Percentiles rank a stretch among this genome's conserved stretches.
These are phyloP conservation scores for Cryptotis parvus DNA, from an alignment of 2,113 vertebrate genomes.

Conservation along the genomic window DNA sequence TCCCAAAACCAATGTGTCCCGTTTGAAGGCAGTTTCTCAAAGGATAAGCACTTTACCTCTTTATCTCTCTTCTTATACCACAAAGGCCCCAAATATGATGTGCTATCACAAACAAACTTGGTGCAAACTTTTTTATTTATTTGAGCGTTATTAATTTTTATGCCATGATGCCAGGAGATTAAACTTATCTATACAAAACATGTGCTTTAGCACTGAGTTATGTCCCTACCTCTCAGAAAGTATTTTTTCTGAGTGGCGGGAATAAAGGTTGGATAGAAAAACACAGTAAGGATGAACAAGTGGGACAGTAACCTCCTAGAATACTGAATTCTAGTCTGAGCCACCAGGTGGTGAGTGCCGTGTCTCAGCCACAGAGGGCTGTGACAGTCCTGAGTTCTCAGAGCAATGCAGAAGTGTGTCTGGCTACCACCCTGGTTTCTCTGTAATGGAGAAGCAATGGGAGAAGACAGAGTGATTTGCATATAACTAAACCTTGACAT, in stretches of 20 bases:
- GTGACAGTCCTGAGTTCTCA: neutral
- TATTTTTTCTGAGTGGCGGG: neutral
- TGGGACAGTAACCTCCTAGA: neutral
- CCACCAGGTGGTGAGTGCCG: neutral
- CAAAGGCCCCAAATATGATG: neutral
- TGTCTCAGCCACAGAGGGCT: neutral
- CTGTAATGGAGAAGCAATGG: neutral
- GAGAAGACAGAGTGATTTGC: neutral
- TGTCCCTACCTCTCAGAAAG: neutral
- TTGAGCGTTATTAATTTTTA: no score
- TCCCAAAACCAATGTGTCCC: no score
- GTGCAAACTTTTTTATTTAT: neutral
- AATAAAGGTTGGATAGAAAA: neutral
- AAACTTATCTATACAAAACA: no score
- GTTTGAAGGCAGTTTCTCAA: no score
- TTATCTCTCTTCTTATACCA: neutral
- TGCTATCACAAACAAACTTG: neutral
- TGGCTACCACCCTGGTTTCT: neutral
- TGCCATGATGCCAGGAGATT: no score
- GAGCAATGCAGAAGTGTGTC: rapidly evolving
- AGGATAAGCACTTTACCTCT: neutral
- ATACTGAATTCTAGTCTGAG: neutral
- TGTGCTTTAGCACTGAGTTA: no score
- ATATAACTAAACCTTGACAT: neutral
- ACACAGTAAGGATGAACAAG: neutral